Base-by-base conservation (phyloP, 2,888 invertebrate species). In the Chironomus tentans region DNA sequence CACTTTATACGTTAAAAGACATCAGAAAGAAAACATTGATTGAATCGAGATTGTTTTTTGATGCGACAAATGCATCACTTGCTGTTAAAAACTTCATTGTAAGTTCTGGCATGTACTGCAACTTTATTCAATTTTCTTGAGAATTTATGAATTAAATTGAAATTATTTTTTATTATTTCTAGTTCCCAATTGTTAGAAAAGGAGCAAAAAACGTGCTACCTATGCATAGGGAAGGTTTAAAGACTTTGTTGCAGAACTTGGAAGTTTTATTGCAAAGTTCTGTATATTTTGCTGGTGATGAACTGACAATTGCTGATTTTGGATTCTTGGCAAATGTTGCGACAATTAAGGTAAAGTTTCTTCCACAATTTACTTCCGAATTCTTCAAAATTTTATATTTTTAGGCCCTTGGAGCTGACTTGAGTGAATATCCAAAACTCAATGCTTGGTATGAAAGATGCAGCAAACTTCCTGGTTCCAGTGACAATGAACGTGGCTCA, bases 401-500 rank as follows among this genome's bases (percentile, higher is more conserved):
- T 6, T 50, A 78, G 78, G 76, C 77, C 56, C 71, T 77, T 21
- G 79, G 79, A n/a, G 78, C 77, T 4, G 74, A 78, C 65, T 76
- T 79, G 3, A 68, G 47, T n/a, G 7, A 70, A 65, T 78, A 77
- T 62, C 70, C 70, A 74, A 79, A 79, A 24, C n/a, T 79, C 3
- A 56, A 74, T 4, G 78, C 76, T 21, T 91, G 90, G 91, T 78
- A 88, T 7, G 84, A 87, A 71, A 84, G 85, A 77, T 90, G 90
- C 80, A 82, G 85, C 24, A 79, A 82, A 24, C 82, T 90, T 62
- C 88, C 89, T 18, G 87, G 87, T 47, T 88, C 85, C 80, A 82
- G 81, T 47, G 88, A 89, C 81, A 90, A 89, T 79, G 84, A 87
- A 78, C 84, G 83, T 79, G 89, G 89, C 22, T 89, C 89, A n/a